Conservation (phyloP, 2,888 invertebrate genomes). For the Cheilosia vernalis region DNA sequence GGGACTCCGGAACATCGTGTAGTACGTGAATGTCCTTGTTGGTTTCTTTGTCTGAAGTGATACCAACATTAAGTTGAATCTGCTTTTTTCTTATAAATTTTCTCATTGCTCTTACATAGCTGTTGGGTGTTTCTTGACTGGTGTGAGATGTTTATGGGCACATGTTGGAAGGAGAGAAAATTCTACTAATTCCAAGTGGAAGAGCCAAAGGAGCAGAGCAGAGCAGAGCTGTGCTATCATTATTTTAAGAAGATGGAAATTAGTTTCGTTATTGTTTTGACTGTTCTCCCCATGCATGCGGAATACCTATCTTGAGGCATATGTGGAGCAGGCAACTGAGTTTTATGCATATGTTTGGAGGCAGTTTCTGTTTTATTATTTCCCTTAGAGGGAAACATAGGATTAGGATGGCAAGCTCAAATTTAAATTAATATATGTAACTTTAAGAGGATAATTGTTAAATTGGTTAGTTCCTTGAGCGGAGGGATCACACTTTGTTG, state of each 20-base stretch:
- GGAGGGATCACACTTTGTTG: slow-evolving; percentile 22
- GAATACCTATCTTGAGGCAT: slow-evolving; percentile 22
- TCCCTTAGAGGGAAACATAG: background rate
- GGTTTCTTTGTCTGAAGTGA: slow-evolving; percentile 7
- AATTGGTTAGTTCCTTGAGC: slow-evolving; percentile 8
- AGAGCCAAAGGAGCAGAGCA: background rate
- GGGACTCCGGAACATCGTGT: slow-evolving; percentile 30
- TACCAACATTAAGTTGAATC: slow-evolving; percentile 44
- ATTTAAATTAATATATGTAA: slow-evolving; percentile 42
- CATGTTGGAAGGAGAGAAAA: slow-evolving; percentile 41
- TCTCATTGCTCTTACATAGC: slow-evolving; percentile 11
- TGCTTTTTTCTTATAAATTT: slow-evolving; percentile 47
- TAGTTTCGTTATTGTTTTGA: slow-evolving; percentile 67
- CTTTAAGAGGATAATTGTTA: slow-evolving; percentile 27
- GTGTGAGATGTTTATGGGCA: slow-evolving; percentile 11
- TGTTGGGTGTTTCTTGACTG: background rate
- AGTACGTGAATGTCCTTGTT: slow-evolving; percentile 43
- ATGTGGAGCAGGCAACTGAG: background rate
- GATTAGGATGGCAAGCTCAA: slow-evolving; percentile 2
- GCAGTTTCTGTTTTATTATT: background rate
- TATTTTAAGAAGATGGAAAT: slow-evolving; percentile 51
- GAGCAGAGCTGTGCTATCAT: slow-evolving; percentile 37
- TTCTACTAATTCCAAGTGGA: slow-evolving; percentile 37
- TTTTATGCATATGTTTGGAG: slow-evolving; percentile 8
- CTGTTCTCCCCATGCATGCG: slow-evolving; percentile 12